Evolutionary conservation across 2,888 invertebrate genomes (phyloP).

Genomic region (Cancer borealis): DNA sequence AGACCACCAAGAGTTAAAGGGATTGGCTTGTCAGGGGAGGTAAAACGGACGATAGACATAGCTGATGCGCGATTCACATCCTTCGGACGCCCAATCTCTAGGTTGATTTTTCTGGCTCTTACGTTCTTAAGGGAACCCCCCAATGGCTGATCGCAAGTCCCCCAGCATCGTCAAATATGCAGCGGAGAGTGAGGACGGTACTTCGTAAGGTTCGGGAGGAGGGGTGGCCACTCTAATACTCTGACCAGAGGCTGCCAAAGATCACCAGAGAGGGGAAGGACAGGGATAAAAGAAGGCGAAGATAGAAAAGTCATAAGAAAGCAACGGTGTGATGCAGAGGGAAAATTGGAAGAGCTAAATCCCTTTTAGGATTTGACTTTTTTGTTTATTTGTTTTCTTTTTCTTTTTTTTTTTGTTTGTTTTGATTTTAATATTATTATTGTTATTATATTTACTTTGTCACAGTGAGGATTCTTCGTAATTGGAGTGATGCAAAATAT

Average conservation of each 20-base stretch:
- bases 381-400: not conserved
- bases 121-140: not conserved
- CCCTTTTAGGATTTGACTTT: not conserved
- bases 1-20: conserved; percentile 29
- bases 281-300: not conserved
- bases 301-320: not conserved
- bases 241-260: not conserved
- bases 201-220: not conserved
- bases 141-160: not conserved
- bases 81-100: not conserved
- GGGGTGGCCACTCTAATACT: not conserved
- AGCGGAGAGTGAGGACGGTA: conserved; percentile 22
- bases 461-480: not conserved
- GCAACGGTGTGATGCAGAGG: not conserved
- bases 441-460: not conserved
- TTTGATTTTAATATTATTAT: not conserved
- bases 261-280: not conserved
- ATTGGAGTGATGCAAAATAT: not conserved
- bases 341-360: not conserved
- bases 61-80: not conserved
- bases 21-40: conserved; percentile 37
- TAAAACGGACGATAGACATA: not conserved
- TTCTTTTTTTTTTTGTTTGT: not conserved
- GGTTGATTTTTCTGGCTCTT: not conserved
- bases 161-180: conserved; percentile 6